Evolutionary conservation across 2,113 vertebrate genomes (phyloP).

Genomic region (Lepisosteus oculatus): DNA sequence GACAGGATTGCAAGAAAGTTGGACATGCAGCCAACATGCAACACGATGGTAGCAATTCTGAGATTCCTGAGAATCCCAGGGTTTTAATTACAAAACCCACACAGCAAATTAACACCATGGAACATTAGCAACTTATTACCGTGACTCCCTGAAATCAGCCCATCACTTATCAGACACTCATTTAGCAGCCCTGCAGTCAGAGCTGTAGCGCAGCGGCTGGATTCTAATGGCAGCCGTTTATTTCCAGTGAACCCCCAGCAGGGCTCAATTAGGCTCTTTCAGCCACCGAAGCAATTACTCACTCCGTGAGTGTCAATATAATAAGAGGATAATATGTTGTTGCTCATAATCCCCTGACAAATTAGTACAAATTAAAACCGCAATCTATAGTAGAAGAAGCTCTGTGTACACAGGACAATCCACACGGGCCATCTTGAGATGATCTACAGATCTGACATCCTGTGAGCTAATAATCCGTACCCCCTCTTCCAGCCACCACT

Average conservation of each 20-base stretch:
- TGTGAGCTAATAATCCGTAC: too few species aligned
- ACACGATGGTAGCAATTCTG: too few species aligned
- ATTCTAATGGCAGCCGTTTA: slow-evolving; percentile 38
- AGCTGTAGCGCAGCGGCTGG: slow-evolving; percentile 27
- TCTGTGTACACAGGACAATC: slow-evolving; percentile 38
- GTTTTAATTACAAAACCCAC: slow-evolving; percentile 50
- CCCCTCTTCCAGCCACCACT: too few species aligned
- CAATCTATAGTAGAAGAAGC: slow-evolving; percentile 19
- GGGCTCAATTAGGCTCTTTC: slow-evolving; percentile 38
- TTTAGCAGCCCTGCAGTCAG: too few species aligned
- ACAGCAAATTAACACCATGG: slow-evolving; percentile 33
- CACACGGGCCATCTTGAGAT: too few species aligned
- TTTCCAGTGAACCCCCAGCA: slow-evolving; percentile 59
- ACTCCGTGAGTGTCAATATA: slow-evolving; percentile 69
- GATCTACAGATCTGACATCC: too few species aligned
- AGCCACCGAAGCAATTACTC: slow-evolving; percentile 57
- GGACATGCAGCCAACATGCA: too few species aligned
- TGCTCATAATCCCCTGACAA: slow-evolving; percentile 70
- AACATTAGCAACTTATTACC: slow-evolving; percentile 11
- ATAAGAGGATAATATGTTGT: slow-evolving; percentile 68
- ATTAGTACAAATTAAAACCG: slow-evolving; percentile 58
- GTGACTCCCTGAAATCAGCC: slow-evolving; percentile 29
- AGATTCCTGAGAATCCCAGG: slow-evolving; percentile 16
- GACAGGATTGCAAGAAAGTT: too few species aligned
- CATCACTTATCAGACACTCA: slow-evolving; percentile 21